phyloP scores from a whole-genome alignment of 2,888 invertebrate species.

The Chrysolina americana region DNA sequence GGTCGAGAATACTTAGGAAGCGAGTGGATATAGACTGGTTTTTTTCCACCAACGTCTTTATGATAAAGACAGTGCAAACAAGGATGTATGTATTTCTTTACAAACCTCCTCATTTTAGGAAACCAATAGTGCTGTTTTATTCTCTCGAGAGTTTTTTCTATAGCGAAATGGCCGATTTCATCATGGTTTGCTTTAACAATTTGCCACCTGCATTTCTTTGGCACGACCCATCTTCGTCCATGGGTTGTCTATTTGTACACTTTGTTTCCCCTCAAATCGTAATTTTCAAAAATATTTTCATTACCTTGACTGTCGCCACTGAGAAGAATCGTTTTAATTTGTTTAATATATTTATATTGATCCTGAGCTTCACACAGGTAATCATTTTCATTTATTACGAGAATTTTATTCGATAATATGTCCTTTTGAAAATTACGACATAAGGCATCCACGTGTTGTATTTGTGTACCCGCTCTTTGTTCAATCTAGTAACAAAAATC shows the following conservation, averaged over 20 bases:
- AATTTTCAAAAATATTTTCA: conserved; percentile 45
- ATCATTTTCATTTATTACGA: conserved; percentile 40
- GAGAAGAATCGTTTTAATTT: conserved; percentile 45
- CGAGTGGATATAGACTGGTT: conserved; percentile 25
- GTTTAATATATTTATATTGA: conserved; percentile 35
- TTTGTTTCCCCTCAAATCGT: conserved; percentile 40
- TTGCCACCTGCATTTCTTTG: conserved; percentile 53
- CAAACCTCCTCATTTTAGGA: conserved; percentile 37
- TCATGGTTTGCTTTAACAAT: conserved; percentile 50
- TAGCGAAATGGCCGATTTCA: conserved; percentile 41
- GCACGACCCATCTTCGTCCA: conserved; percentile 46
- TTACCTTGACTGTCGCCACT: conserved; percentile 39
- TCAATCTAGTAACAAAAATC: conserved; percentile 43
- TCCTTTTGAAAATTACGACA: conserved; percentile 47
- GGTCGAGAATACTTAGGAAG: conserved; percentile 22
- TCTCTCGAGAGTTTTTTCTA: conserved; percentile 33
- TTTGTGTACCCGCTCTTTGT: conserved; percentile 47
- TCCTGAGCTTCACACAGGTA: conserved; percentile 46
- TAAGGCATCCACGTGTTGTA: conserved; percentile 62
- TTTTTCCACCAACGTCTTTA: conserved; percentile 13
- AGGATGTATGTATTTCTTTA: conserved; percentile 35
- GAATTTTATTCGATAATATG: conserved; percentile 19
- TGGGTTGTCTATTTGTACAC: conserved; percentile 40
- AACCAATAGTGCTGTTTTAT: conserved; percentile 37
- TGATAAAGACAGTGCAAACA: conserved; percentile 37